Conservation (phyloP, 2,113 vertebrate species). For the Salvelinus alpinus region DNA sequence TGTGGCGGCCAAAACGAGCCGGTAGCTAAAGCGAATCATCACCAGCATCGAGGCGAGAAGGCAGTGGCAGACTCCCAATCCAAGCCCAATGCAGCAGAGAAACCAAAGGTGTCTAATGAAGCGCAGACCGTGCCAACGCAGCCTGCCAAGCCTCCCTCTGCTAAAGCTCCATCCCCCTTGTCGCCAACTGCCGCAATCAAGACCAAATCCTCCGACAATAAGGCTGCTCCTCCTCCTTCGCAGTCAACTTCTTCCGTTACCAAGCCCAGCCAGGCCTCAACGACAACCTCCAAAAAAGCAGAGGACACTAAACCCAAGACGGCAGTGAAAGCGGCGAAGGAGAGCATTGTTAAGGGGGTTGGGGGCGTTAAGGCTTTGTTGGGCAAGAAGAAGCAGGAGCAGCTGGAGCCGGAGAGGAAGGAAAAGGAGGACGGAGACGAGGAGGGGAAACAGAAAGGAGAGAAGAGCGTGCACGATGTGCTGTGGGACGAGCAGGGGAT, state of each 20-base stretch:
- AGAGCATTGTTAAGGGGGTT: too few species aligned
- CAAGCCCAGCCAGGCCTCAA: slow-evolving; percentile 33
- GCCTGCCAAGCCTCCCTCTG: slow-evolving; percentile 28
- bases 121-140: slow-evolving; percentile 39
- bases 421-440: slow-evolving; percentile 53
- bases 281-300: slow-evolving; percentile 18
- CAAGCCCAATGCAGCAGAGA: slow-evolving; percentile 7
- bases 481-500: slow-evolving; percentile 98
- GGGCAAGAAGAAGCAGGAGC: slow-evolving; percentile 38
- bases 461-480: slow-evolving; percentile 85
- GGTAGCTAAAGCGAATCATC: neutral
- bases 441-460: slow-evolving; percentile 66
- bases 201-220: slow-evolving; percentile 21
- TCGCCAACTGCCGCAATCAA: slow-evolving; percentile 17
- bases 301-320: slow-evolving; percentile 48
- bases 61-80: slow-evolving; percentile 18
- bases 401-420: slow-evolving; percentile 44
- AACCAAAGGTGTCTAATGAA: slow-evolving; percentile 29
- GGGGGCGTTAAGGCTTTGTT: too few species aligned
- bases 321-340: neutral
- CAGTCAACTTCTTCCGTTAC: slow-evolving; percentile 17
- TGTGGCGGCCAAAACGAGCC: slow-evolving; percentile 46
- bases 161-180: slow-evolving; percentile 41
- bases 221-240: slow-evolving; percentile 32
- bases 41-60: slow-evolving; percentile 22